Evolutionary conservation across 2,113 vertebrate genomes (phyloP), one percentile per base, ranked within the genome.

Genomic region (Brachirus orientalis): DNA sequence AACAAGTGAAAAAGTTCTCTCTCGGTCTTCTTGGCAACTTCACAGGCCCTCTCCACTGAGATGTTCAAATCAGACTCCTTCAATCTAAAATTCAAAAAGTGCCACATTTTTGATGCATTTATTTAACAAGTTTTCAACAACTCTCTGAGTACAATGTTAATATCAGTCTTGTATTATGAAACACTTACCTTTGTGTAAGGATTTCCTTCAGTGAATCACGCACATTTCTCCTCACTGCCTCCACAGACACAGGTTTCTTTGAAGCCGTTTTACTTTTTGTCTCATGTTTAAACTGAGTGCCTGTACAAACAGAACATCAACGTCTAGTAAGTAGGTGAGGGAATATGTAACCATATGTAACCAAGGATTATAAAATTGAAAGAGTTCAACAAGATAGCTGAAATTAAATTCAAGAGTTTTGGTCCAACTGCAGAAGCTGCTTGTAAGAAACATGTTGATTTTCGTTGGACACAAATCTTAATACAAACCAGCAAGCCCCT

Each of bases 161-260:
- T 33, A 6, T 35, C 1, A 22, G 8, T 54, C 4, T 11, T 18
- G 18, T 12, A 14, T 17, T 17, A n/a, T 9, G 46, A 17, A 48
- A 60, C 41, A 46, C 57, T 78, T 84, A 97, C 98, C 97, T 96
- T 91, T 96, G 98, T 82, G 95, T 85, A 3, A 99, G 94, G 73
- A 99, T 98, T 69, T 98, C 97, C 86, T 96, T 97, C 38, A 99
- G 92, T 46, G 98, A 97, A 16, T 98, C 96, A 3, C 95, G 94
- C 55, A 99, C 97, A 12, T 94, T 99, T 71, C 96, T 94, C 69
- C 98, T 94, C 88, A 99, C 98, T 68, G 98, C 95, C 61, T 98
- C 97, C 65, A 95, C 92, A 80, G 98, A 98, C 50, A 83, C 90
- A 0, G 96, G 97, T 77, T 97, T 98, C 86, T 97, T 98, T 35